These are phyloP conservation scores for Dryococelus australis DNA, from an alignment of 2,888 invertebrate species.

Conservation along the genomic window DNA sequence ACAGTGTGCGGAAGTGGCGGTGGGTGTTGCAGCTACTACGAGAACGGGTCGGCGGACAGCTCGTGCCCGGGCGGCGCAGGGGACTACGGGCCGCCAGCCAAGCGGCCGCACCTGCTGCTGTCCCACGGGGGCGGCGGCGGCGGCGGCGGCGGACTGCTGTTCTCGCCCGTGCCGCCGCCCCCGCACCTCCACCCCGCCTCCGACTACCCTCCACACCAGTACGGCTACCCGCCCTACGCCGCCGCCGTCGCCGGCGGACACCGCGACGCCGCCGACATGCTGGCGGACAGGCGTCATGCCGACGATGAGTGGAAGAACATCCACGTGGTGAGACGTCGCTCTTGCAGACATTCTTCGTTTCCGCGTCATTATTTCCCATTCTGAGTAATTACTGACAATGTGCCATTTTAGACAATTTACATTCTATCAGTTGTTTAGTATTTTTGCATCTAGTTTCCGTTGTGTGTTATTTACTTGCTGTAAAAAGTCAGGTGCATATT, in stretches of 20 bases:
- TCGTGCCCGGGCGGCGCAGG: conserved; percentile 30
- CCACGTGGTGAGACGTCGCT: conserved; percentile 66
- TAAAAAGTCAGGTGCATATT: too few relatives aligned
- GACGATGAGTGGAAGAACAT: conserved; percentile 97
- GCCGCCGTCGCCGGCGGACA: conserved; percentile 43
- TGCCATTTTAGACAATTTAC: too few relatives aligned
- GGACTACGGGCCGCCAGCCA: conserved; percentile 44
- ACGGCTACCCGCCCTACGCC: conserved; percentile 55
- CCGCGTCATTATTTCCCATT: too few relatives aligned
- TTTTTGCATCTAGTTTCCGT: too few relatives aligned
- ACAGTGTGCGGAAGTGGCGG: too few relatives aligned
- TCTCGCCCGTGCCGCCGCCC: conserved; percentile 54
- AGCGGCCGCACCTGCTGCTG: conserved; percentile 44
- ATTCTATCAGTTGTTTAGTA: too few relatives aligned
- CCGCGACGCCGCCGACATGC: conserved; percentile 48
- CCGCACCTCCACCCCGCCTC: conserved; percentile 51
- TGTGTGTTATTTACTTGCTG: too few relatives aligned
- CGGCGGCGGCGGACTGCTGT: too few relatives aligned
- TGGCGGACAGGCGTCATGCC: conserved; percentile 61
- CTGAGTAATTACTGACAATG: too few relatives aligned
- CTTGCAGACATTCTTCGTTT: too few relatives aligned
- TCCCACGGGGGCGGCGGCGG: conserved; percentile 48
- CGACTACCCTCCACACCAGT: conserved; percentile 51
- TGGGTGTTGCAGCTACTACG: conserved; percentile 54
- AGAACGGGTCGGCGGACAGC: conserved; percentile 51